Evolutionary conservation across 1,140 invertebrate species (phyloP).

Genomic region (Pseudomyrmex pallidus): DNA sequence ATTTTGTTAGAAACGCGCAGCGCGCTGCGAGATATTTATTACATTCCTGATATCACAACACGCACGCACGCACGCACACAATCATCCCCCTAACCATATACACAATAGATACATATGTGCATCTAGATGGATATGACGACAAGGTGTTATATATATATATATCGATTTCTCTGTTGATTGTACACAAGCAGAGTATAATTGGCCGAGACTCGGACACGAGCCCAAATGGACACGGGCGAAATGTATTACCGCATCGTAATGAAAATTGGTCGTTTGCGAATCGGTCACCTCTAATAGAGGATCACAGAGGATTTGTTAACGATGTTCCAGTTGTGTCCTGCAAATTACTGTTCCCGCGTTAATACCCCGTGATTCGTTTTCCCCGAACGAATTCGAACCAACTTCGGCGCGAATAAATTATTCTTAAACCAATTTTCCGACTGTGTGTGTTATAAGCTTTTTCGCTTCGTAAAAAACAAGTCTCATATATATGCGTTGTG

Average conservation of each 20-base stretch:
- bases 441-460: background rate
- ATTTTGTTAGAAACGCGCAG: too few species aligned
- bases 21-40: too few species aligned
- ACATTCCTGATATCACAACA: background rate
- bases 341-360: slow-evolving; percentile 24
- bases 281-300: slow-evolving; percentile 30
- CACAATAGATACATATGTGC: background rate
- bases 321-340: slow-evolving; percentile 20
- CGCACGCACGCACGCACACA: background rate
- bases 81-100: background rate
- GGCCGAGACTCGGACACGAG: slow-evolving; percentile 39
- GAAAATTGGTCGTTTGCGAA: slow-evolving; percentile 51
- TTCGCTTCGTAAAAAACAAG: background rate
- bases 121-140: slow-evolving; percentile 32
- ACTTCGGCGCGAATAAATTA: background rate
- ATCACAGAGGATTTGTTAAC: slow-evolving; percentile 48
- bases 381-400: background rate
- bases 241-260: slow-evolving; percentile 55
- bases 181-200: slow-evolving; percentile 52
- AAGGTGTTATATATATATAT: slow-evolving; percentile 35
- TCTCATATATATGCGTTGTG: too few species aligned
- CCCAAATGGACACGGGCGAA: slow-evolving; percentile 44
- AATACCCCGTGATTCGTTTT: slow-evolving; percentile 23
- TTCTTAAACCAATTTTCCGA: background rate
- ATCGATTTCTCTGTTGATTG: slow-evolving; percentile 60